Percentiles rank a stretch among this genome's conserved stretches.
Conservation (phyloP, 2,888 invertebrate species). For the Pyrochroa serraticornis region DNA sequence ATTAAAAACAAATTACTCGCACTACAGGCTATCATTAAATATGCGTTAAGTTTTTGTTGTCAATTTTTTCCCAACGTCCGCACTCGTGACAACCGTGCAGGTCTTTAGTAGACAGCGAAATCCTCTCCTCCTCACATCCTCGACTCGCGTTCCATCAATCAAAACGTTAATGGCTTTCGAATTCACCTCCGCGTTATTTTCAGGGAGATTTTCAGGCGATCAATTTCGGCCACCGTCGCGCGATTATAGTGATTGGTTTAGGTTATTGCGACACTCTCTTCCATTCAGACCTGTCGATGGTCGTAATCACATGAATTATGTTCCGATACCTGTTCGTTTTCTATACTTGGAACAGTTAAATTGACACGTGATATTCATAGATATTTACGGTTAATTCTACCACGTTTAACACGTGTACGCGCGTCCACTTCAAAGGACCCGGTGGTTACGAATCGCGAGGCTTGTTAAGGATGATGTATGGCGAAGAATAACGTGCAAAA, state of each 20-base stretch:
- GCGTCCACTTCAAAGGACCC: slow-evolving; percentile 12
- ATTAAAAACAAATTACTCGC: slow-evolving; percentile 24
- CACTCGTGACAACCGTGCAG: slow-evolving; percentile 26
- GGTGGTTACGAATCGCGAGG: slow-evolving; percentile 1
- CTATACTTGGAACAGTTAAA: slow-evolving; percentile 10
- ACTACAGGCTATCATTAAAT: slow-evolving; percentile 27
- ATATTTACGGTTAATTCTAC: slow-evolving; percentile 5
- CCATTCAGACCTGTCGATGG: slow-evolving; percentile 1
- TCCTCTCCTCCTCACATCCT: slow-evolving; percentile 32
- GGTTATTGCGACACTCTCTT: too few species aligned
- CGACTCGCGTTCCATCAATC: slow-evolving; percentile 37
- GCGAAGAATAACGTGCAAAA: background rate
- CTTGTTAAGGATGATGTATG: slow-evolving; percentile 16
- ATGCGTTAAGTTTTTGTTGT: slow-evolving; percentile 24
- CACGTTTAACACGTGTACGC: slow-evolving; percentile 4
- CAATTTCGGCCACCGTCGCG: too few species aligned
- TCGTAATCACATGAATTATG: slow-evolving; percentile 1
- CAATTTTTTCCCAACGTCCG: background rate
- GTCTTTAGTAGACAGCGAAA: slow-evolving; percentile 34
- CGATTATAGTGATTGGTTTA: too few species aligned
- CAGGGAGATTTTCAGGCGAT: too few species aligned
- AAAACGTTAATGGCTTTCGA: slow-evolving; percentile 34
- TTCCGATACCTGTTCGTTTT: background rate
- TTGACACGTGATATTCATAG: slow-evolving; percentile 11
- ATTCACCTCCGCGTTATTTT: slow-evolving; percentile 16